Base-by-base conservation (phyloP, 2,888 invertebrate genomes). In the Cylindroiulus punctatus region DNA sequence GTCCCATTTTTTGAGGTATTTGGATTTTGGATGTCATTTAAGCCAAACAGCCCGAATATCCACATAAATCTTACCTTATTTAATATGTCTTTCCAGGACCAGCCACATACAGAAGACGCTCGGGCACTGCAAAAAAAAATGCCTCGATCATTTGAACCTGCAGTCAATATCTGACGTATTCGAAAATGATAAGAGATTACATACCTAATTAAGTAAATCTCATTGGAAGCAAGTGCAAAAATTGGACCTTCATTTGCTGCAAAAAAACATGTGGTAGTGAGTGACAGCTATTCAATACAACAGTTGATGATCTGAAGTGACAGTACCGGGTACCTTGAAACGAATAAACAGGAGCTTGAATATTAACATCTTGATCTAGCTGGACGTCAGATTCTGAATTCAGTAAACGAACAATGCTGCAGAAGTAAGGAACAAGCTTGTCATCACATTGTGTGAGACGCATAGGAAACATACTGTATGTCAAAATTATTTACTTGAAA, bases 61-160 rank as follows among this genome's bases (percentile, higher is more conserved):
- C 84, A 19, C 85, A 86, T 5, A 14, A n/a, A 44, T 81, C 65
- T n/a, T 88, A 89, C 90, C 88, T 92, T 93, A 0, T 93, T 92
- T 85, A 93, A 92, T 10, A 95, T 92, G 57, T 93, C 92, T 90
- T 95, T 95, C 94, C 95, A 95, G 85, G 94, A 93, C 93, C 94
- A 95, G 1, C 95, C 96, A 87, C 92, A 92, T 84, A 97, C 95
- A 90, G 94, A 93, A 52, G 95, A 96, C 83, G 94, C 93, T 4
- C 95, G 90, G 81, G 90, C 93, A 83, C 96, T 97, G 47, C 83
- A 30, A 57, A 17, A 86, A 19, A 44, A 32, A 42, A 85, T 17
- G 10, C 26, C 30, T 84, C 3, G 5, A 82, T 17, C 40, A 44
- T 17, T 42, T 44, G 10, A 22, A 36, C 19, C 17, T 47, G 22